A percentile compares a stretch with the other conserved stretches of the same genome.
Evolutionary conservation across 1,140 invertebrate species (phyloP).

Genomic region (roundworm (Caenorhabditis elegans)): DNA sequence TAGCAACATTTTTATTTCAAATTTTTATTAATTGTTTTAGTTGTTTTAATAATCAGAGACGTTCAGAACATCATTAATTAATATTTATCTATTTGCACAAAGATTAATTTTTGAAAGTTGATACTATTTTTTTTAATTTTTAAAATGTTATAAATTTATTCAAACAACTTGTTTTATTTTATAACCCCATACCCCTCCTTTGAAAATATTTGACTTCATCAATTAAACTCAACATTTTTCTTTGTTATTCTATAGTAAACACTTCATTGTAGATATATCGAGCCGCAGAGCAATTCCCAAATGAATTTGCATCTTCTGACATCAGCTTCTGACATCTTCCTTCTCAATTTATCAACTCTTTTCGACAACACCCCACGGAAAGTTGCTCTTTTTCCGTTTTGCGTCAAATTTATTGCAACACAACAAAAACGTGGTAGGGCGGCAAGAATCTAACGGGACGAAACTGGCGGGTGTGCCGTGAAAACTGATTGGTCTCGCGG

Average conservation of each 20-base stretch:
- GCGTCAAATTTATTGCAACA: slow-evolving; percentile 12
- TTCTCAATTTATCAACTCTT: slow-evolving; percentile 26
- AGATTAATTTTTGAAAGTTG: too few relatives aligned
- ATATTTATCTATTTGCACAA: too few relatives aligned
- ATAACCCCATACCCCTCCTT: too few relatives aligned
- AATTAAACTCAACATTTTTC: too few relatives aligned
- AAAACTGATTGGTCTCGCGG: slow-evolving; percentile 22
- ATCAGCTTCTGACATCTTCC: slow-evolving; percentile 16
- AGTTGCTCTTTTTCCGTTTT: slow-evolving; percentile 22
- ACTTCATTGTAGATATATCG: not conserved
- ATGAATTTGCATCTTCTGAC: slow-evolving; percentile 13
- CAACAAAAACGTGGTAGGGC: not conserved
- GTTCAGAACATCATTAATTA: too few relatives aligned
- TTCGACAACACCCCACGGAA: not conserved
- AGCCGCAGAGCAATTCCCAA: not conserved
- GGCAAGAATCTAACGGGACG: not conserved
- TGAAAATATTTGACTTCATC: too few relatives aligned
- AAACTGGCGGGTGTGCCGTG: not conserved
- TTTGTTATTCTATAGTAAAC: not conserved
- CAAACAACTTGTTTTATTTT: too few relatives aligned
- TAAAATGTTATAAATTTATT: too few relatives aligned
- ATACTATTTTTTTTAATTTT: too few relatives aligned
- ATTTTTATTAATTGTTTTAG: not conserved
- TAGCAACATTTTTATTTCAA: not conserved
- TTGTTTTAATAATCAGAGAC: too few relatives aligned